These are phyloP conservation scores for Eremophila alpestris DNA, from an alignment of 2,797 vertebrate species.

Conservation along the genomic window DNA sequence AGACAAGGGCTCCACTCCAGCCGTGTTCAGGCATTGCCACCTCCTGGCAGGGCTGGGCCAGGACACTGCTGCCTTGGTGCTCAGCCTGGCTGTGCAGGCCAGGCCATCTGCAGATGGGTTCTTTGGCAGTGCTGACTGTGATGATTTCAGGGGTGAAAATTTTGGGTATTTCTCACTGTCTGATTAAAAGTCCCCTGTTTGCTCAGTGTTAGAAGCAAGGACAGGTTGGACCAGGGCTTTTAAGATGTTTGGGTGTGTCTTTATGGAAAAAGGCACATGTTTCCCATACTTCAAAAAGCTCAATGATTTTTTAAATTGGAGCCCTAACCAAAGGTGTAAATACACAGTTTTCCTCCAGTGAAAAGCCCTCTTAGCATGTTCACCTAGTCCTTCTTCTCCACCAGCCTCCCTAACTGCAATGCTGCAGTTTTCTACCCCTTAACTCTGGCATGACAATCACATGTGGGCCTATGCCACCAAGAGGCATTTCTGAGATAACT, in stretches of 20 bases:
- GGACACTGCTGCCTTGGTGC: neutral
- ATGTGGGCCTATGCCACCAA: neutral
- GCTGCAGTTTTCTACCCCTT: neutral
- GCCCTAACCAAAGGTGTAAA: neutral
- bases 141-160: neutral
- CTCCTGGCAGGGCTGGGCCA: neutral
- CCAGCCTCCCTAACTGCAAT: neutral
- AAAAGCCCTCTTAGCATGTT: neutral
- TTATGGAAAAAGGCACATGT: neutral
- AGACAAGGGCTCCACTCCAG: fast-evolving
- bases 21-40: neutral
- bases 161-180: fast-evolving
- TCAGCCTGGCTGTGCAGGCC: fast-evolving
- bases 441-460: neutral
- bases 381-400: neutral
- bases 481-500: neutral
- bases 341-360: neutral
- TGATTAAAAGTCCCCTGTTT: neutral
- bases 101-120: fast-evolving
- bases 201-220: neutral
- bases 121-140: neutral
- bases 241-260: neutral
- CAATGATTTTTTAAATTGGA: neutral
- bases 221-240: neutral
- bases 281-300: neutral